Evolutionary conservation across 2,113 vertebrate species (phyloP), one percentile per base, ranked within the genome.

Genomic region (Argyrosomus japonicus): DNA sequence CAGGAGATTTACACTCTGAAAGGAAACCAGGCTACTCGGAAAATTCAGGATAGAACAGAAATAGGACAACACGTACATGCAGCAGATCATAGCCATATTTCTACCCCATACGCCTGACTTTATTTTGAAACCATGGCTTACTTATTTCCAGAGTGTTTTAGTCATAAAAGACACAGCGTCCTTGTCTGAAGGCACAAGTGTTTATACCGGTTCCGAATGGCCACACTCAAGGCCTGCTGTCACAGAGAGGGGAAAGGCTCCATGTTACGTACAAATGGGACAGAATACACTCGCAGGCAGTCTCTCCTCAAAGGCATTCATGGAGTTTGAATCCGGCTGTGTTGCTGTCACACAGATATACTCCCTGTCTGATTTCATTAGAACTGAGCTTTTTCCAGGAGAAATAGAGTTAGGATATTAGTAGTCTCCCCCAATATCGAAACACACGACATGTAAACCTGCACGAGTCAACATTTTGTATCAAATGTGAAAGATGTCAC

Each of bases 141-240:
- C 32, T 43, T 18, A 25, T 43, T 43, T 23, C 13, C 14, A 13
- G 29, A 40, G 53, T 25, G 10, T 21, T 13, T 60, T 12, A 9
- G 47, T 23, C 27, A 36, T 53, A 51, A 51, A 62, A 51, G 72
- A 51, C 29, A 25, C 32, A 6, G 47, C 4, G 19, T 54, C 50
- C 68, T 36, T 69, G 29, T 69, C 68, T 54, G 48, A 53, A 32
- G 67, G 64, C 43, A 65, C n/a, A 32, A 51, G 67, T 68, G 67
- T 51, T 60, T 58, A 25, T 68, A 48, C 45, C 15, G 19, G 25
- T 15, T 63, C 65, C 15, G 13, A 68, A 51, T 51, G 25, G 18
- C 25, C 56, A 23, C 58, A n/a, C 71, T 62, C 56, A 32, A 75
- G 61, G 32, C 29, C 62, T 65, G n/a, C 62, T 69, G 48, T 69